Percentiles rank a stretch among this genome's conserved stretches.
phyloP scores from a whole-genome alignment of 1,140 invertebrate genomes.

The Periplaneta americana region DNA sequence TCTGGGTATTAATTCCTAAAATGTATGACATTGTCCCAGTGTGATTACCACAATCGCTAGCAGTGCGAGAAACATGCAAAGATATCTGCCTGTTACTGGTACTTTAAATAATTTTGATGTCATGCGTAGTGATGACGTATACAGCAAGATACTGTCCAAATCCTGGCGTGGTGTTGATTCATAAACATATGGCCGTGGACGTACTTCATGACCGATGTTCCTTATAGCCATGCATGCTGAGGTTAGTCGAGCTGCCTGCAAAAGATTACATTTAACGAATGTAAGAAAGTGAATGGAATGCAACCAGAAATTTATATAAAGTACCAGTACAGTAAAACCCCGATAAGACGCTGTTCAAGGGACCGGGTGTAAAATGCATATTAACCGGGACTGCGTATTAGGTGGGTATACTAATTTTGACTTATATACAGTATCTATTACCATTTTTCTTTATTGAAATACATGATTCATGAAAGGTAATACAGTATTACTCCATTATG shows the following conservation, averaged over 20 bases:
- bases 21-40: conserved; percentile 56
- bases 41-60: conserved; percentile 51
- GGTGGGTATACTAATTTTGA: too few species aligned
- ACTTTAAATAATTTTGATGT: conserved; percentile 64
- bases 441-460: too few species aligned
- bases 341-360: too few species aligned
- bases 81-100: conserved; percentile 60
- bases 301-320: too few species aligned
- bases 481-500: too few species aligned
- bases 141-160: conserved; percentile 69
- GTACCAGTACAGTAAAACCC: too few species aligned
- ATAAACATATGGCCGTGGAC: conserved; percentile 71
- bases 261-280: too few species aligned
- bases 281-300: too few species aligned
- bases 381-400: too few species aligned
- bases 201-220: conserved; percentile 67
- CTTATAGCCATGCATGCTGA: conserved; percentile 62
- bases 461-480: too few species aligned
- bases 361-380: too few species aligned
- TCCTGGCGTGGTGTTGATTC: conserved; percentile 65
- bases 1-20: conserved; percentile 7
- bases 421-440: too few species aligned
- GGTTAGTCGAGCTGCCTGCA: conserved; percentile 70
- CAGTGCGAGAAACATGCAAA: conserved; percentile 57
- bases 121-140: conserved; percentile 65